Conservation (phyloP, 2,888 invertebrate genomes). For the Diarsia mendica region DNA sequence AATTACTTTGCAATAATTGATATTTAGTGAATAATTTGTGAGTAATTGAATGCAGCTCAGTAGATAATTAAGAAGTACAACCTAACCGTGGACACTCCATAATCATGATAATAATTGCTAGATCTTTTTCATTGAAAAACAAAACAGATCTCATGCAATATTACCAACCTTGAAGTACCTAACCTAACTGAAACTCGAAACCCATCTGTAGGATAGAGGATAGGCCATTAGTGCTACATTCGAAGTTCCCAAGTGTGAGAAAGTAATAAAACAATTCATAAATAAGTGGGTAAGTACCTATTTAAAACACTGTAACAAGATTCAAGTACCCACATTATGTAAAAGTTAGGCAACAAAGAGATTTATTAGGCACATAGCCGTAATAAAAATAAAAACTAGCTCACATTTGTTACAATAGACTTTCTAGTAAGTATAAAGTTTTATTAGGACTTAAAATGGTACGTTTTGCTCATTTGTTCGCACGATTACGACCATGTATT, state of each 20-base stretch:
- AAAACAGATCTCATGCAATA: background rate
- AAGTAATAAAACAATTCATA: slow-evolving; percentile 30
- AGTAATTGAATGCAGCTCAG: too few species aligned
- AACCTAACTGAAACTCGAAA: slow-evolving; percentile 10
- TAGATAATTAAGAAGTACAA: too few species aligned
- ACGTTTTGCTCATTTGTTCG: slow-evolving; percentile 28
- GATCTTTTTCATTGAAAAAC: background rate
- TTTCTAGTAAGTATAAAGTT: slow-evolving; percentile 16
- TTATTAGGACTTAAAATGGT: slow-evolving; percentile 22
- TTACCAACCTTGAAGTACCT: background rate
- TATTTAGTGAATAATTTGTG: too few species aligned
- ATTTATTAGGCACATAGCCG: slow-evolving; percentile 35
- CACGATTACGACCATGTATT: background rate
- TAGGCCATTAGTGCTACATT: slow-evolving; percentile 19
- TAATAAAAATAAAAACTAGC: slow-evolving; percentile 52
- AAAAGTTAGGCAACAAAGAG: slow-evolving; percentile 36
- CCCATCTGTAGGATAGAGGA: background rate
- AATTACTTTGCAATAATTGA: too few species aligned
- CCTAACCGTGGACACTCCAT: background rate
- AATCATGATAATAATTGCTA: background rate
- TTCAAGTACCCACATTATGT: slow-evolving; percentile 38
- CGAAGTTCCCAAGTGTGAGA: slow-evolving; percentile 3
- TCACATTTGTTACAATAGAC: slow-evolving; percentile 24
- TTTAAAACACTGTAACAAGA: slow-evolving; percentile 5
- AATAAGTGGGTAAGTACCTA: slow-evolving; percentile 6